Conservation (phyloP, 2,888 invertebrate genomes). For the Ectemnius cavifrons region DNA sequence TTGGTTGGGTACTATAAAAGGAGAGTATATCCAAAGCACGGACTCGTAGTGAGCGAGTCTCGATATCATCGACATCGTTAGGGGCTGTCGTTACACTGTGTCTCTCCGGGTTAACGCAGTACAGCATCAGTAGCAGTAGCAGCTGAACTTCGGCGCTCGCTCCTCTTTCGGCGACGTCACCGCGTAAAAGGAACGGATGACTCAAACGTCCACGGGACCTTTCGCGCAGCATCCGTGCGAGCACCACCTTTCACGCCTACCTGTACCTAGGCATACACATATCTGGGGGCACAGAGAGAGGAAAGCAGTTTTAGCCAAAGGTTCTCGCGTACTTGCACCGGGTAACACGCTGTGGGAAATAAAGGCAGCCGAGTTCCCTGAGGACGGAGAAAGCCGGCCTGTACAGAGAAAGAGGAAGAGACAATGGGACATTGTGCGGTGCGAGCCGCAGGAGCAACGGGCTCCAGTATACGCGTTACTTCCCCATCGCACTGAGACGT, state of each 20-base stretch:
- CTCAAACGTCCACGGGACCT: constrained; percentile 35
- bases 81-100: not conserved
- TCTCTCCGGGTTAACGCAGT: not conserved
- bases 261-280: constrained; percentile 4
- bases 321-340: not conserved
- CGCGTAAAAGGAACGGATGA: constrained; percentile 36
- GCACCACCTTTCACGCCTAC: constrained; percentile 12
- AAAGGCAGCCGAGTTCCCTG: constrained; percentile 23
- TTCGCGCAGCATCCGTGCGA: constrained; percentile 29
- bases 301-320: not conserved
- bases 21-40: not conserved
- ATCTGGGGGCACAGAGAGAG: not conserved
- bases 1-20: not conserved
- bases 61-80: constrained; percentile 10
- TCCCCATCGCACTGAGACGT: constrained; percentile 64
- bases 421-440: constrained; percentile 70
- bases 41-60: constrained; percentile 1
- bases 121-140: not conserved
- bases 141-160: constrained; percentile 23
- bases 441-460: constrained; percentile 31
- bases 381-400: constrained; percentile 35
- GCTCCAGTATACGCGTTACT: constrained; percentile 57
- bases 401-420: constrained; percentile 51
- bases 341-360: constrained; percentile 26
- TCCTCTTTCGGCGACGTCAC: constrained; percentile 19